phyloP scores from a whole-genome alignment of 2,888 invertebrate genomes.

The Macroteleia sp. region DNA sequence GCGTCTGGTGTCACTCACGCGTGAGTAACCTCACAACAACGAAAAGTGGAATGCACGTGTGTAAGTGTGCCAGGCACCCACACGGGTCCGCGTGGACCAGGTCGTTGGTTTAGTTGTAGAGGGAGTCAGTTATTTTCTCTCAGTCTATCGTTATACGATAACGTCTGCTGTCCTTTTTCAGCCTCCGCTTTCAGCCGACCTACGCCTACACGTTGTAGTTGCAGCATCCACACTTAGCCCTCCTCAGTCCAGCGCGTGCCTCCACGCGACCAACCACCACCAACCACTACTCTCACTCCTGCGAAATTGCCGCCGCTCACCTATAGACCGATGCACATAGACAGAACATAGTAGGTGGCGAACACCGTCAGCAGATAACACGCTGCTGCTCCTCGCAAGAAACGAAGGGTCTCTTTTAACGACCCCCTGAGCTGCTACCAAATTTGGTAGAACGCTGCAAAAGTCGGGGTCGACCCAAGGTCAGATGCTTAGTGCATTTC shows the following conservation, averaged over 20 bases:
- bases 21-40: slow-evolving; percentile 27
- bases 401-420: slow-evolving; percentile 24
- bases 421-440: slow-evolving; percentile 22
- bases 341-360: slow-evolving; percentile 62
- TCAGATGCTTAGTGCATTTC: not conserved
- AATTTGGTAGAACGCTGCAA: slow-evolving; percentile 16
- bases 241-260: slow-evolving; percentile 83
- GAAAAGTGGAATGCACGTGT: slow-evolving; percentile 60
- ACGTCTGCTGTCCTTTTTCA: slow-evolving; percentile 45
- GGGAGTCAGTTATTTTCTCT: slow-evolving; percentile 54
- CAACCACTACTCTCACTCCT: slow-evolving; percentile 74
- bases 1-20: slow-evolving; percentile 40
- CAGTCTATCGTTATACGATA: slow-evolving; percentile 38
- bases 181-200: slow-evolving; percentile 75
- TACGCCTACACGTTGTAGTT: slow-evolving; percentile 82
- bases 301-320: slow-evolving; percentile 65
- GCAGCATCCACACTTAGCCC: slow-evolving; percentile 83
- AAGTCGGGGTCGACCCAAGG: not conserved
- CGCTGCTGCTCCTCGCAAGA: slow-evolving; percentile 27
- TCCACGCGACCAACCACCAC: slow-evolving; percentile 84
- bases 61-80: slow-evolving; percentile 72
- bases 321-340: slow-evolving; percentile 59
- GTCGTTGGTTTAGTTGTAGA: slow-evolving; percentile 53
- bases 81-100: slow-evolving; percentile 57
- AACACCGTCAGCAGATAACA: slow-evolving; percentile 55